Evolutionary conservation across 92 coral and sea anemone genomes (phyloP).

Genomic region (Nematostella vectensis): DNA sequence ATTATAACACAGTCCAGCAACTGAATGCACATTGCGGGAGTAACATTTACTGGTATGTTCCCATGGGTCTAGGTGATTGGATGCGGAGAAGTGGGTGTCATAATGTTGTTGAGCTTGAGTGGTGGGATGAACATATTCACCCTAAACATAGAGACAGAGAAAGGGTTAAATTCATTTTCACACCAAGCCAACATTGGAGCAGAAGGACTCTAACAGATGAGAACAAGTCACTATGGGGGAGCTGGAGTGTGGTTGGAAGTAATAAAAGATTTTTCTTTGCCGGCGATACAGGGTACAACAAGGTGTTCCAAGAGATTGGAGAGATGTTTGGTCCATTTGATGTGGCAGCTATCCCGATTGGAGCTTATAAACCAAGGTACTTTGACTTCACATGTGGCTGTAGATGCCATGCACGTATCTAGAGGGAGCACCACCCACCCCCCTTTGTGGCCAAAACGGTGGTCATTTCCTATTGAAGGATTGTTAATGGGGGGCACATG

Average conservation of each 20-base stretch:
- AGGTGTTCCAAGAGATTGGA: conserved; percentile 76
- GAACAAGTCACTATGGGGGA: conserved; percentile 90
- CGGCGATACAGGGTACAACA: conserved; percentile 81
- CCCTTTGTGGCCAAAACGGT: no score
- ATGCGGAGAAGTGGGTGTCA: conserved; percentile 50
- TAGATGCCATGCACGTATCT: no score
- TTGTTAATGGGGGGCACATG: no score
- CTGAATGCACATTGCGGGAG: conserved; percentile 50
- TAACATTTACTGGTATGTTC: conserved; percentile 71
- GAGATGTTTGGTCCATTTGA: conserved; percentile 82
- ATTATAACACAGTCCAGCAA: conserved; percentile 41
- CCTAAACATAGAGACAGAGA: conserved; percentile 11
- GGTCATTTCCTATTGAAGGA: no score
- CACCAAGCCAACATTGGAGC: conserved; percentile 91
- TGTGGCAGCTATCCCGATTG: conserved; percentile 84
- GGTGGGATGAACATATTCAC: conserved; percentile 67
- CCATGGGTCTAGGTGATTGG: conserved; percentile 70
- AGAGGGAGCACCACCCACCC: no score
- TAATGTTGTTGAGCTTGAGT: conserved; percentile 71
- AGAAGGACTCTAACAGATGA: conserved; percentile 60
- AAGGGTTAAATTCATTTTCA: conserved; percentile 53
- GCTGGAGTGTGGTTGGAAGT: conserved; percentile 72
- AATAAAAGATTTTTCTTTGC: conserved; percentile 64
- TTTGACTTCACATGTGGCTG: no score
- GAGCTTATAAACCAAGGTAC: conserved; percentile 90